A percentile compares a stretch with the other conserved stretches of the same genome.
Evolutionary conservation across 2,888 invertebrate species (phyloP).

Genomic region (Zeuzera pyrina): DNA sequence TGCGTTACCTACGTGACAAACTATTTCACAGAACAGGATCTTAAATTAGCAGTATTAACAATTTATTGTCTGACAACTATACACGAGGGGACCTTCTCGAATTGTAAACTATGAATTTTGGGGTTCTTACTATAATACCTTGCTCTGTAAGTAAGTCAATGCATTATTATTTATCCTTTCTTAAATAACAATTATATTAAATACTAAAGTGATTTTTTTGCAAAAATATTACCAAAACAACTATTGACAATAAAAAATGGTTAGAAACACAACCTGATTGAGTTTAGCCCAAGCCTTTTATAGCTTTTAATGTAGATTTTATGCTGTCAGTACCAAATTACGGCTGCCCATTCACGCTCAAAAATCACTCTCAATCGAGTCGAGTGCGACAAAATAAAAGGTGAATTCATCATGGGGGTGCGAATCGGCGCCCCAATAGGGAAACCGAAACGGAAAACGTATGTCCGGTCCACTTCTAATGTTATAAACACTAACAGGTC

Average conservation of each 20-base stretch:
- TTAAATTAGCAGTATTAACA: too few relatives aligned
- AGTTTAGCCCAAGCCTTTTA: conserved; percentile 60
- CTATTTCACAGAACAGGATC: too few relatives aligned
- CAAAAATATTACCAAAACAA: conserved; percentile 26
- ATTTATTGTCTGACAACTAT: conserved; percentile 67
- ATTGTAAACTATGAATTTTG: conserved; percentile 53
- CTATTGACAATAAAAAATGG: too few relatives aligned
- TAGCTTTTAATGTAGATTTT: conserved; percentile 65
- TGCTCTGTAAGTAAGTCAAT: conserved; percentile 39
- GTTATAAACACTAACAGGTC: conserved; percentile 63
- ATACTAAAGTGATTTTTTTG: too few relatives aligned
- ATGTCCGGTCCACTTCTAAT: conserved; percentile 69
- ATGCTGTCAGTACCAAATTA: conserved; percentile 66
- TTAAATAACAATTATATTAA: too few relatives aligned
- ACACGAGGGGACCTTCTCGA: conserved; percentile 49
- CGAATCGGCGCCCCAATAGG: conserved; percentile 47
- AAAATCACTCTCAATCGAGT: conserved; percentile 70
- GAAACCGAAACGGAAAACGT: conserved; percentile 61
- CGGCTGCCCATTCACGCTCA: conserved; percentile 68
- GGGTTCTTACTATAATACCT: too few relatives aligned
- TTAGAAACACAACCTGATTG: conserved; percentile 40
- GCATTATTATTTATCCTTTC: too few relatives aligned
- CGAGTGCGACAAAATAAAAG: conserved; percentile 70
- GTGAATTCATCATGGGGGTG: conserved; percentile 64
- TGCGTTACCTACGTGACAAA: too few relatives aligned